These are phyloP conservation scores for Galaxea fascicularis DNA, from an alignment of 92 coral and sea anemone species.

Conservation along the genomic window DNA sequence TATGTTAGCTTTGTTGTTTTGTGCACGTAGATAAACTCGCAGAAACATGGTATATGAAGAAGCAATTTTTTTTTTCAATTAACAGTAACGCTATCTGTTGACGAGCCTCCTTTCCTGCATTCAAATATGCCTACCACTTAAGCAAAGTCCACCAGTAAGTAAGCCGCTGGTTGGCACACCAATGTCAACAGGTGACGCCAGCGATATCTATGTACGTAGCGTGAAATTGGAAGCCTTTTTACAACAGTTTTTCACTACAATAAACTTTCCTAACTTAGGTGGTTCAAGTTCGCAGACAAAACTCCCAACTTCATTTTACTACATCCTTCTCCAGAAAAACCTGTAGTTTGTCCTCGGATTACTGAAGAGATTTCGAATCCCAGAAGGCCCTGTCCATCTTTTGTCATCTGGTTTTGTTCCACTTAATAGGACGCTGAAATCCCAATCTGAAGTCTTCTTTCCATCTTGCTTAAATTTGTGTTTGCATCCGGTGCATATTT, in stretches of 20 bases:
- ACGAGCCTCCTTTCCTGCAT: too few relatives aligned
- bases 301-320: background rate
- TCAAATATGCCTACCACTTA: too few relatives aligned
- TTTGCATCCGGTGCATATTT: slow-evolving; percentile 17
- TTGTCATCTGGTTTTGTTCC: background rate
- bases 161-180: too few relatives aligned
- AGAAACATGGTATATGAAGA: too few relatives aligned
- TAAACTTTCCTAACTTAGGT: background rate
- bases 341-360: background rate
- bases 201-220: too few relatives aligned
- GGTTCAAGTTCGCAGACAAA: background rate
- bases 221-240: too few relatives aligned
- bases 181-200: too few relatives aligned
- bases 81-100: too few relatives aligned
- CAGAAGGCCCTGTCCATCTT: background rate
- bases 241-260: background rate
- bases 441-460: background rate
- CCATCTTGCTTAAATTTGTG: background rate
- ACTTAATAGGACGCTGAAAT: background rate
- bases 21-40: too few relatives aligned
- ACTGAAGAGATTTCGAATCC: background rate
- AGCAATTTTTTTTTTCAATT: too few relatives aligned
- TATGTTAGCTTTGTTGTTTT: too few relatives aligned
- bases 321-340: background rate
- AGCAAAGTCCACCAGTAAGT: too few relatives aligned